Evolutionary conservation across 2,113 vertebrate species (phyloP), one percentile per base, ranked within the genome.

Genomic region (Kryptolebias marmoratus): DNA sequence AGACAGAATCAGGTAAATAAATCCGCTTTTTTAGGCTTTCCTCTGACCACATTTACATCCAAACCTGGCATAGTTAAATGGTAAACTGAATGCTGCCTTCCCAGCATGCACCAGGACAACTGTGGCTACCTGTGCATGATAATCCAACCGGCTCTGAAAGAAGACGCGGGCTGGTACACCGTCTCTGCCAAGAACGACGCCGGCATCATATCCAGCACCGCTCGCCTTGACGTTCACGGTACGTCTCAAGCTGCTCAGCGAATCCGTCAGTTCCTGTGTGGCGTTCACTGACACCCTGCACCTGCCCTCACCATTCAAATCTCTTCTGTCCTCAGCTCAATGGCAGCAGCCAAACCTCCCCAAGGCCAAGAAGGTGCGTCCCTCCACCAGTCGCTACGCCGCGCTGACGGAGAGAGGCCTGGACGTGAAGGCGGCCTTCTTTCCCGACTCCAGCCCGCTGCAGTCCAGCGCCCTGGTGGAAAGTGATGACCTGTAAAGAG

Each of bases 151-250:
- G 94, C 97, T 79, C 91, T 94, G 48, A 98, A 98, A 73, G 98
- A 98, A 58, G 98, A 99, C 3, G 97, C 97, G 0, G 97, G 97
- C 18, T 99, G 98, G 98, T 99, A 98, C 61, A 99, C 98, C 0
- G 96, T 98, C 47, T 99, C 98, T 0, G 98, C 98, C 75, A 99
- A 99, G 93, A 99, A 99, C 0, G 98, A 98, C 13, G 97, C 98
- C 0, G 98, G 98, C 58, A 99, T 99, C 32, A 94, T 98, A 22
- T 99, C 97, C 57, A 98, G 96, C 81, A 99, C 97, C 0, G 98
- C 98, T 68, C 96, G 97, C 49, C 91, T 99, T 55, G 98, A 99
- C 22, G 92, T 99, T 64, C 92, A 98, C 64, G 89, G 98, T 99
- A 89, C 94, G 96, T 94, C 10, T 13, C 8, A n/a, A 14, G 14